Conservation (phyloP, 2,797 vertebrate species). For the Peromyscus attwateri region DNA sequence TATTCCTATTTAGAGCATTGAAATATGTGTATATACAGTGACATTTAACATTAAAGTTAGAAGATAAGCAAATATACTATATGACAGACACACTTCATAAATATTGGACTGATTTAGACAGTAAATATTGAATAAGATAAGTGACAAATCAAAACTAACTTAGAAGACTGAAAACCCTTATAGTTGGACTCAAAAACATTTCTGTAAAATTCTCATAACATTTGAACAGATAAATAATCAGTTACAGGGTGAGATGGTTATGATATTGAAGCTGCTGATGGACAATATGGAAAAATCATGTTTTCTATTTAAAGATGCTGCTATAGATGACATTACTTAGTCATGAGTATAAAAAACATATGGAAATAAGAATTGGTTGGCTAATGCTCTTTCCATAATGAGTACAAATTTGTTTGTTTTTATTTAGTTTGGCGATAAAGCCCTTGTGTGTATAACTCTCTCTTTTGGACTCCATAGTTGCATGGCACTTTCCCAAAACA, state of each 20-base stretch:
- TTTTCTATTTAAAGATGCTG: constrained; percentile 24
- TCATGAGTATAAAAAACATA: background rate
- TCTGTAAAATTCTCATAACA: background rate
- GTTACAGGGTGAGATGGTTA: background rate
- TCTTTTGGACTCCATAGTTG: constrained; percentile 2
- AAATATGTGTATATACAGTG: background rate
- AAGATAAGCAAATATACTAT: background rate
- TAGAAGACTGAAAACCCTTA: background rate
- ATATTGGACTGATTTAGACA: background rate
- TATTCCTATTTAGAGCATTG: background rate
- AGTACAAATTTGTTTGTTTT: constrained; percentile 37
- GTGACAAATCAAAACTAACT: constrained; percentile 6
- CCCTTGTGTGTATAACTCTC: background rate
- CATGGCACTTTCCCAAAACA: background rate
- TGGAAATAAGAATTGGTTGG: constrained; percentile 21
- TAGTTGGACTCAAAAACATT: constrained; percentile 25
- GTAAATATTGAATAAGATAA: constrained; percentile 19
- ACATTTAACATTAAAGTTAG: background rate
- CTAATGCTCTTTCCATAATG: background rate
- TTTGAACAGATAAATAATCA: constrained; percentile 3
- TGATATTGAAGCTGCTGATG: background rate
- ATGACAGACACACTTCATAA: background rate
- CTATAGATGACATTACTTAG: background rate
- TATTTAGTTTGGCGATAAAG: background rate
- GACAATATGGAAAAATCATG: background rate